These are phyloP conservation scores for Spodoptera frugiperda DNA, from an alignment of 1,140 invertebrate genomes.

Conservation along the genomic window DNA sequence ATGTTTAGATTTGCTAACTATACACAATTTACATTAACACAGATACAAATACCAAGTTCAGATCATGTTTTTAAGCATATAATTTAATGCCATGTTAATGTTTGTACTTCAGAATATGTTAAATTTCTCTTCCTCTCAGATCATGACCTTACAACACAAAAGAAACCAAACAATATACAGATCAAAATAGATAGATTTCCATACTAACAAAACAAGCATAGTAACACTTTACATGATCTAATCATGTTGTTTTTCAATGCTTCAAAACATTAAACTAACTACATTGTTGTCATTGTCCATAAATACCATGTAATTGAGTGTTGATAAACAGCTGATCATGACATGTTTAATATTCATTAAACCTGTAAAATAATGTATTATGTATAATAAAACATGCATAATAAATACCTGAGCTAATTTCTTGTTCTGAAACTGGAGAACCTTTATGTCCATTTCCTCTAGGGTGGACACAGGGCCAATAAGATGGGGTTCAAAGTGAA, in stretches of 20 bases:
- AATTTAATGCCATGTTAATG: background rate
- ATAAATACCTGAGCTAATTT: constrained; percentile 92
- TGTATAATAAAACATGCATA: background rate
- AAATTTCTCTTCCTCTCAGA: background rate
- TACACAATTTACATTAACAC: too few species aligned
- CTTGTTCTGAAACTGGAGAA: constrained; percentile 98
- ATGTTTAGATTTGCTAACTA: too few species aligned
- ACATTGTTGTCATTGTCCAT: constrained; percentile 33
- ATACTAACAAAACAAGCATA: background rate
- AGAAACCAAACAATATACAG: background rate
- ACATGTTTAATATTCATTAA: constrained; percentile 43
- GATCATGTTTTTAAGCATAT: too few species aligned
- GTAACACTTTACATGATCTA: background rate
- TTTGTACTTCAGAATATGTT: too few species aligned
- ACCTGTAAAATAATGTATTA: background rate
- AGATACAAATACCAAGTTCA: too few species aligned
- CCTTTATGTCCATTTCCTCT: constrained; percentile 99
- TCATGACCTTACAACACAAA: constrained; percentile 7
- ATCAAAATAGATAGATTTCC: background rate
- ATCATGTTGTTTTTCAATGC: background rate
- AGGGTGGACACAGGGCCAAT: constrained; percentile 97
- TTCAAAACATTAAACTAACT: background rate
- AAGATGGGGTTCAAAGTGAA: constrained; percentile 97
- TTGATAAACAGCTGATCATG: constrained; percentile 67
- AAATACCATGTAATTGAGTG: constrained; percentile 30